These are phyloP conservation scores for Merops nubicus DNA, from an alignment of 2,113 vertebrate species.

Conservation along the genomic window DNA sequence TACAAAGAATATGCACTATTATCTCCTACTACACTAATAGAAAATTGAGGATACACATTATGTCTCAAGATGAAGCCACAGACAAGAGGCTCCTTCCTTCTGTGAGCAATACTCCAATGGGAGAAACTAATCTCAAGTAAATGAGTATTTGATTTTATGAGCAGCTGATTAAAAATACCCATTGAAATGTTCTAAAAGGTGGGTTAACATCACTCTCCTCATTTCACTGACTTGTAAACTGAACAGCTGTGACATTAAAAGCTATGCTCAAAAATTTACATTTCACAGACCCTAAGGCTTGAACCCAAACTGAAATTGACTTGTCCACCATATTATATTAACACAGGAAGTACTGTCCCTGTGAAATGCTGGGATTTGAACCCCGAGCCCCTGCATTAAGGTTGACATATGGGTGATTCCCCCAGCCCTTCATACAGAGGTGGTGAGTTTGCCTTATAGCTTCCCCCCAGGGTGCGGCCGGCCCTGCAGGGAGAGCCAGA, in stretches of 20 bases:
- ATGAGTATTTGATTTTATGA: neutral
- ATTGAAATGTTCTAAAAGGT: neutral
- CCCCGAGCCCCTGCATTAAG: no score
- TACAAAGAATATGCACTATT: neutral
- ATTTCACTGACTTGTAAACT: neutral
- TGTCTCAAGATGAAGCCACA: neutral
- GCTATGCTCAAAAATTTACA: neutral
- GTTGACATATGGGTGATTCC: no score
- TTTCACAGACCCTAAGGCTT: neutral
- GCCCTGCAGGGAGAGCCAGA: no score
- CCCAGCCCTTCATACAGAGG: no score
- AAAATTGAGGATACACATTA: neutral
- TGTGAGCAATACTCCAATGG: neutral
- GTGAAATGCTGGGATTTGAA: no score
- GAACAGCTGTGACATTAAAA: neutral
- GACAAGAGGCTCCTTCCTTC: neutral
- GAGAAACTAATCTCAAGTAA: neutral
- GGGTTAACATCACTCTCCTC: fast-evolving
- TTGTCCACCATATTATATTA: neutral
- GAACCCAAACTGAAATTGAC: neutral
- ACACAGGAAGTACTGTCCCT: neutral
- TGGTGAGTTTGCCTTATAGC: no score
- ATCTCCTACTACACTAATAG: neutral
- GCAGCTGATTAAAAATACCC: neutral
- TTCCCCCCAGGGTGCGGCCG: no score